A percentile compares a stretch with the other conserved stretches of the same genome.
These are phyloP conservation scores for Gymnarchus niloticus DNA, from an alignment of 2,113 vertebrate species.

Conservation along the genomic window DNA sequence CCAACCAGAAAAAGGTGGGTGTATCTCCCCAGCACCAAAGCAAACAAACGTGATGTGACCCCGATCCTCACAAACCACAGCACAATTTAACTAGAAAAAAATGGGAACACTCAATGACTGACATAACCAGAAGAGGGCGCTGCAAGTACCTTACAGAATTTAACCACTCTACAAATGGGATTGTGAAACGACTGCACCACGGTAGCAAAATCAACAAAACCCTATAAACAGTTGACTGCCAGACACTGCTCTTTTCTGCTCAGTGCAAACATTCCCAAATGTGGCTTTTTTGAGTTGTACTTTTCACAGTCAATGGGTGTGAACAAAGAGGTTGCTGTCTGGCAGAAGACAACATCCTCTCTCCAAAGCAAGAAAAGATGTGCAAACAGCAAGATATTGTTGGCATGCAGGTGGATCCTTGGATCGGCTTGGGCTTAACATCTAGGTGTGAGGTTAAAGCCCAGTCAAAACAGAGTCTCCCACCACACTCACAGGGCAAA, in stretches of 20 bases:
- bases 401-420: conserved; percentile 22
- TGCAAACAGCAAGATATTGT: conserved; percentile 23
- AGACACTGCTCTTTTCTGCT: background rate
- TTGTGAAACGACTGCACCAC: background rate
- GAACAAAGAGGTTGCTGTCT: conserved; percentile 33
- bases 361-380: conserved; percentile 23
- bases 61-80: background rate
- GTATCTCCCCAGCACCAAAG: background rate
- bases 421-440: conserved; percentile 3
- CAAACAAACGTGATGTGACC: background rate
- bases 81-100: too few species aligned
- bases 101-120: background rate
- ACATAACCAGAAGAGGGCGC: conserved; percentile 20
- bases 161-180: too few species aligned
- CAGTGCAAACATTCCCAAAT: background rate
- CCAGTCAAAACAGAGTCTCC: conserved; percentile 47
- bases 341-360: conserved; percentile 33
- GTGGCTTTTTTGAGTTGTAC: conserved; percentile 28
- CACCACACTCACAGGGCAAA: conserved; percentile 18
- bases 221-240: background rate
- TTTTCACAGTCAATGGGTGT: conserved; percentile 50
- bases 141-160: background rate
- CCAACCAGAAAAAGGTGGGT: background rate
- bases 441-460: conserved; percentile 24
- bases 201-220: background rate